Base-by-base conservation (phyloP, 2,888 invertebrate genomes). In the Andrena bicolor region DNA sequence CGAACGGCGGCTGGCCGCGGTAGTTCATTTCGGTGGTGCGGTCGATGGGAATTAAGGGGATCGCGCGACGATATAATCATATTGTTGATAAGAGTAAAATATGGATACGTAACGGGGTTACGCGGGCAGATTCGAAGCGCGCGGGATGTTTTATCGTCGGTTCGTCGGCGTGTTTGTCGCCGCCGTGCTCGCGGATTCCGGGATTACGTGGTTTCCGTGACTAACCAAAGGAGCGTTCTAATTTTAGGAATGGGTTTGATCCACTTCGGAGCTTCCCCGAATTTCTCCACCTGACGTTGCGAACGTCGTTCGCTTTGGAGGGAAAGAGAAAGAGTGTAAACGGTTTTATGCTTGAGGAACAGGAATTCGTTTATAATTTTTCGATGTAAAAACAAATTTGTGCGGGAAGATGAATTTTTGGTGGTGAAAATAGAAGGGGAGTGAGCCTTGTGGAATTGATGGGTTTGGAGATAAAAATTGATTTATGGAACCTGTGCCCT, bases 181-280 rank as follows among this genome's bases (percentile, higher is more conserved):
- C 20, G 51, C 4, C 20, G 23, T 26, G 23, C 23, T 56, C 6
- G 2, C 20, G 28, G 64, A 30, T 60, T 58, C 41, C 66, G 26
- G 58, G 10, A 58, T 41, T 56, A 56, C 56, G 60, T 26, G 10
- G 49, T 56, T 63, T 76, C 7, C 35, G 10, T n/a, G 30, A 76
- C 53, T 61, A 61, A 20, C n/a, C 8, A 32, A 41, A 63, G 13
- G 10, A 16, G 2, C 23, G 8, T n/a, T 35, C 56, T 56, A 76
- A 76, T 64, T 72, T 56, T 63, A 72, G 73, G 41, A n/a, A 6
- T 23, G 30, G 41, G 32, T 64, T 72, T 64, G 61, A 71, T 71
- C 41, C 23, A 71, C 28, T 63, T 51, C 13, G 20, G 48, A 13
- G 48, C n/a, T 72, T 72, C 56, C n/a, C 28, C 2, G 63, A 72